phyloP scores from a whole-genome alignment of 2,113 vertebrate genomes.

The Vulpes vulpes region DNA sequence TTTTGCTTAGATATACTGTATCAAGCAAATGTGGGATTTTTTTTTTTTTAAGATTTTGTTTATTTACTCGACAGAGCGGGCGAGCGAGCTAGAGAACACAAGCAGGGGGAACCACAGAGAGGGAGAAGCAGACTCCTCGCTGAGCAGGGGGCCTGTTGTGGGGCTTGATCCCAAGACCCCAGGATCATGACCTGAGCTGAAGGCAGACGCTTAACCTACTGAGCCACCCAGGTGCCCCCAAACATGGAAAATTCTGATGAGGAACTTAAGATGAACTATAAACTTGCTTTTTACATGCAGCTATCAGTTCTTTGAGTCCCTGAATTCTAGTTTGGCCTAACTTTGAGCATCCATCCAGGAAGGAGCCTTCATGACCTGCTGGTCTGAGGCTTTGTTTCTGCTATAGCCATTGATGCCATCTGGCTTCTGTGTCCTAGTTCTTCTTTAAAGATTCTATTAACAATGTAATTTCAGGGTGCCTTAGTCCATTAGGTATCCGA shows the following conservation, averaged over 20 bases:
- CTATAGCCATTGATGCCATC: neutral
- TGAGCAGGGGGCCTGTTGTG: no score
- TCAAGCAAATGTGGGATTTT: neutral
- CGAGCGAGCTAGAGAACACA: no score
- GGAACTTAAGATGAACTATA: neutral
- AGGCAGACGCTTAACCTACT: no score
- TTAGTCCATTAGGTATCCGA: neutral
- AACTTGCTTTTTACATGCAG: neutral
- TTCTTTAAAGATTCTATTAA: neutral
- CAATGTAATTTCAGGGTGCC: neutral
- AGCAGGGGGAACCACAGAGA: no score
- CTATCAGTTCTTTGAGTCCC: neutral
- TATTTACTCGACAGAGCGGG: no score
- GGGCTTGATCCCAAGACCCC: no score
- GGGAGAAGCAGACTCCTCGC: no score
- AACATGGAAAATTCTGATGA: neutral
- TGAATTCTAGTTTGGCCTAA: neutral
- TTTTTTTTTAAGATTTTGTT: no score
- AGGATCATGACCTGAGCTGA: no score
- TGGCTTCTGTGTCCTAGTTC: neutral
- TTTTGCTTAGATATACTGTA: neutral
- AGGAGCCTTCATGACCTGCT: neutral
- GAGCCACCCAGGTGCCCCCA: no score
- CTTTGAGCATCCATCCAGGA: neutral
- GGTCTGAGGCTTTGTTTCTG: neutral